Evolutionary conservation across 2,888 invertebrate species (phyloP).

Genomic region (Phymatocera aterrima): DNA sequence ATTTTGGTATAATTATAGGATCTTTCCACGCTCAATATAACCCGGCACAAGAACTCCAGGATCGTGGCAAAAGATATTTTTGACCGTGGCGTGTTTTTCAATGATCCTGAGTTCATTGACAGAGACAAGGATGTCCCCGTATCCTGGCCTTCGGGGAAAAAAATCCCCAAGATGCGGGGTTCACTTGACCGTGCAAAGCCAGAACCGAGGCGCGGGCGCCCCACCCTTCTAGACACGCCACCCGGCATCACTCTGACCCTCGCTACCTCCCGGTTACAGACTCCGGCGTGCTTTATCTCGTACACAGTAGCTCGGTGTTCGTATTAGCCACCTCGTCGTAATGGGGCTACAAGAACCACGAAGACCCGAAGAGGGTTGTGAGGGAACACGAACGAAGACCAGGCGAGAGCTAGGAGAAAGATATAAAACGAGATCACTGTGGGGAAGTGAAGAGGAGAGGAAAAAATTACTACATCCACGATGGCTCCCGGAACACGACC

Average conservation of each 20-base stretch:
- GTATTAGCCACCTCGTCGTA: conserved; percentile 36
- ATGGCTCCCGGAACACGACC: conserved; percentile 35
- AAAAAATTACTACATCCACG: conserved; percentile 71
- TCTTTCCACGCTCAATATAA: neutral
- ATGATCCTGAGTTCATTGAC: conserved; percentile 20
- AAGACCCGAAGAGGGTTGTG: conserved; percentile 51
- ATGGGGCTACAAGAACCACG: conserved; percentile 39
- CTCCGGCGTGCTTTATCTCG: conserved; percentile 43
- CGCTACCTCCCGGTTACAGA: neutral
- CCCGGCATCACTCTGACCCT: neutral
- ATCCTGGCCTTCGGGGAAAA: neutral
- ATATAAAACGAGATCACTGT: conserved; percentile 74
- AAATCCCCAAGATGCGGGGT: conserved; percentile 12
- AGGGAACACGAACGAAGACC: conserved; percentile 70
- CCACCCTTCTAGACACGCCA: neutral
- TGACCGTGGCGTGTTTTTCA: neutral
- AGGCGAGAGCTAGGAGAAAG: conserved; percentile 70
- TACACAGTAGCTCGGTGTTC: conserved; percentile 29
- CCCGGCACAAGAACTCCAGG: neutral
- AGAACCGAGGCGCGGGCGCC: neutral
- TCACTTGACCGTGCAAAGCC: conserved; percentile 35
- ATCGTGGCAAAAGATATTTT: neutral
- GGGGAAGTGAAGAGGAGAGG: conserved; percentile 58
- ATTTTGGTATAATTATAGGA: too few species aligned
- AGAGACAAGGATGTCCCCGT: neutral